phyloP scores from a whole-genome alignment of 1,140 invertebrate genomes.

The Amphibalanus amphitrite region DNA sequence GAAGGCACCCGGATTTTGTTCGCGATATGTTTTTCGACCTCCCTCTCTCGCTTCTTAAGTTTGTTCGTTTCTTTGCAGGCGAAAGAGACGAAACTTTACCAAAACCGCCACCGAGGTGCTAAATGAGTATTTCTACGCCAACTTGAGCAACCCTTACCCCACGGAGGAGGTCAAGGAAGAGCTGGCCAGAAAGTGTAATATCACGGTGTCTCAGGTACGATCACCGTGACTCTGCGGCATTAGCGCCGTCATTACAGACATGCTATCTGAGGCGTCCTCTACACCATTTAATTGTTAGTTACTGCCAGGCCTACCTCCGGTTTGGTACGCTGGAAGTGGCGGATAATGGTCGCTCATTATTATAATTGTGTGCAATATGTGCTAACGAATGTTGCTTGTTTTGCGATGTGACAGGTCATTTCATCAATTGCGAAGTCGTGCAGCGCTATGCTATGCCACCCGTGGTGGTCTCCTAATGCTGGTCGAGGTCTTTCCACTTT shows the following conservation, averaged over 20 bases:
- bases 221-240: not conserved
- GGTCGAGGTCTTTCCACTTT: too few species aligned
- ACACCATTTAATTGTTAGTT: too few species aligned
- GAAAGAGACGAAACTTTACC: constrained; percentile 47
- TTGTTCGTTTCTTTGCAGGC: constrained; percentile 31
- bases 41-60: constrained; percentile 32
- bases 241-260: not conserved
- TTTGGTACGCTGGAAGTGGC: too few species aligned
- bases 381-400: too few species aligned
- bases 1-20: constrained; percentile 11
- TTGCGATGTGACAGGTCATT: too few species aligned
- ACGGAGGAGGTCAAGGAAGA: constrained; percentile 49
- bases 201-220: constrained; percentile 43
- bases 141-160: constrained; percentile 45
- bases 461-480: too few species aligned
- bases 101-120: constrained; percentile 48
- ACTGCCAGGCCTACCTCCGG: too few species aligned
- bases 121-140: constrained; percentile 50
- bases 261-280: too few species aligned
- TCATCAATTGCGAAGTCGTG: too few species aligned
- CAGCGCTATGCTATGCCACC: too few species aligned
- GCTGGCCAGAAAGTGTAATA: constrained; percentile 43
- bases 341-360: too few species aligned
- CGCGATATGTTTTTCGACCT: constrained; percentile 14
- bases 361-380: too few species aligned